A percentile compares a stretch with the other conserved stretches of the same genome.
phyloP scores from a whole-genome alignment of 2,113 vertebrate species.

The Procavia capensis region DNA sequence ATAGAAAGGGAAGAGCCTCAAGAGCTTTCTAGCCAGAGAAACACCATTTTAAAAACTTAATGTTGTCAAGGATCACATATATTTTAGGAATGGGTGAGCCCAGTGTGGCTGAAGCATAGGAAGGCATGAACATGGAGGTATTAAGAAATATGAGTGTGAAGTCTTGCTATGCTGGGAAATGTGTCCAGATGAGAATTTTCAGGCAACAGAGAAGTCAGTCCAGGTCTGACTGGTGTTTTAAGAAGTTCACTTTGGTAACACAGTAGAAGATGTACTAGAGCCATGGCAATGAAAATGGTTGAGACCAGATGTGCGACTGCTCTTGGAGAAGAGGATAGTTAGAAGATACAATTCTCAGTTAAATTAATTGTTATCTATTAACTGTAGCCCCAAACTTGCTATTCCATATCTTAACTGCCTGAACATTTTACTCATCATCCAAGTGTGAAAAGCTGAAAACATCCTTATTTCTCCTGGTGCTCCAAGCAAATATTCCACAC shows the following conservation, averaged over 20 bases:
- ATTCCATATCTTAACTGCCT: not conserved
- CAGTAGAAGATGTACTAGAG: not conserved
- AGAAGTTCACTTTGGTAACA: not conserved
- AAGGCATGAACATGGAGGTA: accelerated
- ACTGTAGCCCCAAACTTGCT: not conserved
- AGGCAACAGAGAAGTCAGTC: not conserved
- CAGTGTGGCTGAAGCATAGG: not conserved
- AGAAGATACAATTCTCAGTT: not conserved
- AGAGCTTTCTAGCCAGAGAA: not conserved
- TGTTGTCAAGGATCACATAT: no score
- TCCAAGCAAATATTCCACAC: not conserved
- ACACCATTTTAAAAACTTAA: not conserved
- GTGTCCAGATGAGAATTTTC: not conserved
- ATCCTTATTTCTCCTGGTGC: not conserved
- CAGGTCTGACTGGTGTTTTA: not conserved
- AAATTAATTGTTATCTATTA: not conserved
- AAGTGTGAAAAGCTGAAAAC: not conserved
- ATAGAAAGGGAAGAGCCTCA: not conserved
- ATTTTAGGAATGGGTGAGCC: not conserved
- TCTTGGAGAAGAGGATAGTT: not conserved
- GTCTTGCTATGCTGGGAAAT: not conserved
- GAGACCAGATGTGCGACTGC: not conserved
- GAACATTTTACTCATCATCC: not conserved
- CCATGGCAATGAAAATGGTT: not conserved
- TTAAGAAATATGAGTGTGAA: not conserved